Percentiles rank a stretch among this genome's conserved stretches.
Evolutionary conservation across 2,113 vertebrate genomes (phyloP).

Genomic region (Prunella himalayana): DNA sequence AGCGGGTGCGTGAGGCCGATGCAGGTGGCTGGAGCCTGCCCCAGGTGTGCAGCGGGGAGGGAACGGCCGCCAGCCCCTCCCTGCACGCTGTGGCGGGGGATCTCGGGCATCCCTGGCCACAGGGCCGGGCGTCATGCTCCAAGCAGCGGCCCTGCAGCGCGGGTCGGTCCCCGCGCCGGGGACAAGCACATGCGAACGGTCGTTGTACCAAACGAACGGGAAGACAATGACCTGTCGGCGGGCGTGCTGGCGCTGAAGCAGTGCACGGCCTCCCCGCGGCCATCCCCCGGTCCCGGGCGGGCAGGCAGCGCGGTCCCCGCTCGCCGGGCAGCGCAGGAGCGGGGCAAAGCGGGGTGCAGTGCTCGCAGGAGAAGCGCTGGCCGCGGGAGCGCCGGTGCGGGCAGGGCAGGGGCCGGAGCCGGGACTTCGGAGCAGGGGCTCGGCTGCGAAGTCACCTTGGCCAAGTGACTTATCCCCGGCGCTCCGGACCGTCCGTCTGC

Average conservation of each 20-base stretch:
- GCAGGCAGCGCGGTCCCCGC: not conserved
- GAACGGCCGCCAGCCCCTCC: not conserved
- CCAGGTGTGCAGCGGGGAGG: not conserved
- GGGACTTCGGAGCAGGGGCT: not conserved
- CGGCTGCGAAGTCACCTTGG: conserved; percentile 56
- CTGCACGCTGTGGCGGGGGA: not conserved
- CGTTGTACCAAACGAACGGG: not conserved
- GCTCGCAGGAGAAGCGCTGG: conserved; percentile 10
- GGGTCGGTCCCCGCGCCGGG: not conserved
- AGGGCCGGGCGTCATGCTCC: not conserved
- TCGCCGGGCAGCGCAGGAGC: not conserved
- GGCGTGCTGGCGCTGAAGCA: conserved; percentile 41
- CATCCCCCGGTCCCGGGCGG: not conserved
- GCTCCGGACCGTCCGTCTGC: conserved; percentile 9
- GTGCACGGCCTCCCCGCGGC: not conserved
- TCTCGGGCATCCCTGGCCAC: not conserved
- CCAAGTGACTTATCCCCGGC: not conserved
- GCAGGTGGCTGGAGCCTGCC: not conserved
- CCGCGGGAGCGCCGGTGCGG: not conserved
- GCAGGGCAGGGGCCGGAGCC: not conserved
- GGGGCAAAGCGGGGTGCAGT: conserved; percentile 14
- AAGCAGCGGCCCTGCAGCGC: not conserved
- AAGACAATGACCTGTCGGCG: conserved; percentile 32
- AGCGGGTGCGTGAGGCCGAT: not conserved
- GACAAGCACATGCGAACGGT: not conserved